These are phyloP conservation scores for Crioceris asparagi DNA, from an alignment of 2,888 invertebrate species.

Conservation along the genomic window DNA sequence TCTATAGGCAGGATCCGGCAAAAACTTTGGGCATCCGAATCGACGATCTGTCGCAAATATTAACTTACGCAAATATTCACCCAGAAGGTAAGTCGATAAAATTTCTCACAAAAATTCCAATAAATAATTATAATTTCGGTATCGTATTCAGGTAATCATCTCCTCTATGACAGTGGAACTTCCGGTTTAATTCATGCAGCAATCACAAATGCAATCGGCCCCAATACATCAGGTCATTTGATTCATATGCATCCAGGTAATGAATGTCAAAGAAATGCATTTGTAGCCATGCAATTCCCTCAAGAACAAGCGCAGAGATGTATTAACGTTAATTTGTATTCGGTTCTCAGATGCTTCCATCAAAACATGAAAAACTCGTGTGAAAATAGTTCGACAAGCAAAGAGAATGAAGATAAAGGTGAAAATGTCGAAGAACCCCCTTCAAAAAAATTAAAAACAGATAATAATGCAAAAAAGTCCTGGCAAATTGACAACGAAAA, in stretches of 20 bases:
- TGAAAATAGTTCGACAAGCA: neutral
- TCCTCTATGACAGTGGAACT: constrained; percentile 82
- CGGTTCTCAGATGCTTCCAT: constrained; percentile 57
- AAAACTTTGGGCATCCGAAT: constrained; percentile 69
- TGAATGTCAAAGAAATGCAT: constrained; percentile 65
- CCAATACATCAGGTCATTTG: constrained; percentile 50
- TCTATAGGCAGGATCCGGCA: constrained; percentile 65
- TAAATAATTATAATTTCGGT: constrained; percentile 3
- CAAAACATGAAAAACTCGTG: constrained; percentile 38
- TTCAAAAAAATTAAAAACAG: constrained; percentile 13
- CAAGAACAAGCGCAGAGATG: constrained; percentile 59
- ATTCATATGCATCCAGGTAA: constrained; percentile 74
- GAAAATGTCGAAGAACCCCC: constrained; percentile 10
- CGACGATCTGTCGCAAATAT: constrained; percentile 82
- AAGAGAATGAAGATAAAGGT: constrained; percentile 1
- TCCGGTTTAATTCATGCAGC: constrained; percentile 77
- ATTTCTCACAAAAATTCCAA: neutral
- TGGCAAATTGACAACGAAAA: constrained; percentile 61
- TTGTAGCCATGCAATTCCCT: constrained; percentile 71
- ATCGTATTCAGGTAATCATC: constrained; percentile 40
- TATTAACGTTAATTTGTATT: constrained; percentile 65
- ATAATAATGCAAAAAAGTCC: constrained; percentile 22
- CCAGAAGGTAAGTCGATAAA: constrained; percentile 38
- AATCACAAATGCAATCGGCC: constrained; percentile 66
- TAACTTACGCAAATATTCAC: constrained; percentile 71